phyloP scores from a whole-genome alignment of 2,113 vertebrate genomes.

The Heloderma charlesbogerti region DNA sequence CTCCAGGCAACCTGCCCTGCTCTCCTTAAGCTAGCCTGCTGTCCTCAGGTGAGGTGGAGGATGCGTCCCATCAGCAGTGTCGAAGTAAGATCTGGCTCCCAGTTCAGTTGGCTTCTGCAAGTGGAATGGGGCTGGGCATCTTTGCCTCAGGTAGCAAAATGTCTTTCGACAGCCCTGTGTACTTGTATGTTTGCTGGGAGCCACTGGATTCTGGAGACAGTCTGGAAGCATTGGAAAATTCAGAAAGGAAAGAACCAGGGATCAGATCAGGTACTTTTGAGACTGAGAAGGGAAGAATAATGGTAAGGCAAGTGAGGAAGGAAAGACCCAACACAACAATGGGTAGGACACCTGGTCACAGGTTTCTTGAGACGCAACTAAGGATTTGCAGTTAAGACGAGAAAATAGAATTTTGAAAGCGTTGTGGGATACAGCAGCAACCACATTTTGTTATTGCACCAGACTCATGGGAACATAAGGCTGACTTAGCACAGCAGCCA shows the following conservation, averaged over 20 bases:
- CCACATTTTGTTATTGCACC: rapidly evolving
- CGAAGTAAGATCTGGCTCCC: no score
- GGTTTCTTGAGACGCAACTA: neutral
- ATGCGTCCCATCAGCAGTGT: no score
- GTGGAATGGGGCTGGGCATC: no score
- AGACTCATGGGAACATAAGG: neutral
- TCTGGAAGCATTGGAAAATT: neutral
- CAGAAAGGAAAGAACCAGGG: neutral
- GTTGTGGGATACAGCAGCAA: rapidly evolving
- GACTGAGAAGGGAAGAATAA: neutral
- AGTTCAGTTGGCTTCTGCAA: no score
- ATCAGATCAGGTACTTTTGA: neutral
- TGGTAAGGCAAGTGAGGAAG: neutral
- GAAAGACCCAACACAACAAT: neutral
- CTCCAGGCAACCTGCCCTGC: no score
- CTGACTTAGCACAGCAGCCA: neutral
- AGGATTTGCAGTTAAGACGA: neutral
- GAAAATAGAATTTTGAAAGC: rapidly evolving
- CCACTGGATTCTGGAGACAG: neutral
- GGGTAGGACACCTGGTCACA: neutral
- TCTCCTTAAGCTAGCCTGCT: no score
- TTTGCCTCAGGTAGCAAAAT: no score
- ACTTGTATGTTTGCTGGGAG: neutral
- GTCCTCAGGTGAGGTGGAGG: no score
- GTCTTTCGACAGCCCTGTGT: neutral